These are phyloP conservation scores for Morus bassanus DNA, from an alignment of 2,797 vertebrate species.

Conservation along the genomic window DNA sequence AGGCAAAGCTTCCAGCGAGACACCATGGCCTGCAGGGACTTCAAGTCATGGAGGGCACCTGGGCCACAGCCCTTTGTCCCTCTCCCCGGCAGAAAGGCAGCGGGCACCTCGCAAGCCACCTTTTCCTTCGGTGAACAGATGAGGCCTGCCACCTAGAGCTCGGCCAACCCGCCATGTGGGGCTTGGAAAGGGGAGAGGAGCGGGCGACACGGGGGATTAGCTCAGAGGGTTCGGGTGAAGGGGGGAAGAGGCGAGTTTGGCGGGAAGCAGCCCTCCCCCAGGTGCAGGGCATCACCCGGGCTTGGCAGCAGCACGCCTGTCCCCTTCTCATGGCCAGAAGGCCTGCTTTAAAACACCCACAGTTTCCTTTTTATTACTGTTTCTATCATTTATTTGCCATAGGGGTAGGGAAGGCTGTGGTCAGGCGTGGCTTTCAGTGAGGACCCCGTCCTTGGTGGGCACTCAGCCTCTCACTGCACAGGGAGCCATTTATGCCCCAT, in stretches of 20 bases:
- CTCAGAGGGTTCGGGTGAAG: not conserved
- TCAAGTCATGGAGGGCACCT: not conserved
- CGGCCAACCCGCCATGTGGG: not conserved
- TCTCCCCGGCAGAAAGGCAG: not conserved
- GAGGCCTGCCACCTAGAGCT: not conserved
- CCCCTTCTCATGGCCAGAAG: not conserved
- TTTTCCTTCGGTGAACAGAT: slow-evolving; percentile 2
- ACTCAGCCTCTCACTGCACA: not conserved
- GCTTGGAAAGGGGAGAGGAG: not conserved
- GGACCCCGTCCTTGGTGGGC: not conserved
- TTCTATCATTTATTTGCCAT: not conserved
- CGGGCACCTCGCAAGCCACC: not conserved
- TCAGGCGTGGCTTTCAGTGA: not conserved
- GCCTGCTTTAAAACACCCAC: not conserved
- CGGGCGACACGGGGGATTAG: not conserved
- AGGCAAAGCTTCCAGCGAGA: not conserved
- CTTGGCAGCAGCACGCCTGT: not conserved
- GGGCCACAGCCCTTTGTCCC: slow-evolving; percentile 26
- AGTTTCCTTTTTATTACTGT: not conserved
- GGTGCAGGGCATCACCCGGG: not conserved
- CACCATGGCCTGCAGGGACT: not conserved
- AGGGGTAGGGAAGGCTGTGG: not conserved
- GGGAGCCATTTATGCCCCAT: fast-evolving
- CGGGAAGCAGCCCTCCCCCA: not conserved
- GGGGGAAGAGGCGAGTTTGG: not conserved